Percentiles rank a stretch among this genome's conserved stretches.
phyloP scores from a whole-genome alignment of 1,140 invertebrate genomes.

The Sitodiplosis mosellana region DNA sequence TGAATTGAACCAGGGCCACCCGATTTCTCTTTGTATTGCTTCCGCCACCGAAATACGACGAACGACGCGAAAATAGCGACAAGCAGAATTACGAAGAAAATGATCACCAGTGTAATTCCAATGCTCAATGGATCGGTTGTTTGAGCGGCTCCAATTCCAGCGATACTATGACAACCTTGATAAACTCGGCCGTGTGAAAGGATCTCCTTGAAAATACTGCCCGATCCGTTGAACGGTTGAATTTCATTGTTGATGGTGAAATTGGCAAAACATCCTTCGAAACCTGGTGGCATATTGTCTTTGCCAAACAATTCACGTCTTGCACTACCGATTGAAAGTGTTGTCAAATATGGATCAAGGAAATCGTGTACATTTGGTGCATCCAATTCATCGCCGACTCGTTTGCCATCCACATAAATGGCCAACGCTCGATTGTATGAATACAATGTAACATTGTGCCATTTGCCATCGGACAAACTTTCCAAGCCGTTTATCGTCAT shows the following conservation, averaged over 20 bases:
- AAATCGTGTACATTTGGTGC: slow-evolving; percentile 73
- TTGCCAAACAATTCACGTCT: slow-evolving; percentile 32
- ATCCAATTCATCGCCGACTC: slow-evolving; percentile 67
- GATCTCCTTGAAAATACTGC: slow-evolving; percentile 54
- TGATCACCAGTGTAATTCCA: slow-evolving; percentile 78
- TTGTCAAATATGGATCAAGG: slow-evolving; percentile 71
- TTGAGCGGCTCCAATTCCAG: slow-evolving; percentile 52
- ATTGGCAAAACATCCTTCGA: slow-evolving; percentile 77
- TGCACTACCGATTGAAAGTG: slow-evolving; percentile 56
- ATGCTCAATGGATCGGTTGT: slow-evolving; percentile 73
- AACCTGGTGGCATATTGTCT: slow-evolving; percentile 32
- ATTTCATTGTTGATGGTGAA: slow-evolving; percentile 77
- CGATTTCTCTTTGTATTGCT: slow-evolving; percentile 67
- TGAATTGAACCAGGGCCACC: slow-evolving; percentile 33
- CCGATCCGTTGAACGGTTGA: slow-evolving; percentile 73
- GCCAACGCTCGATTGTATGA: slow-evolving; percentile 47
- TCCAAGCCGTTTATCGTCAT: slow-evolving; percentile 45
- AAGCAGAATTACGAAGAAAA: slow-evolving; percentile 80
- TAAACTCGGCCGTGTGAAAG: slow-evolving; percentile 46
- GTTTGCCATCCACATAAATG: slow-evolving; percentile 46
- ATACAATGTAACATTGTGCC: slow-evolving; percentile 66
- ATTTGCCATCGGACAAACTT: slow-evolving; percentile 54
- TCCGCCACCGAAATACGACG: slow-evolving; percentile 67
- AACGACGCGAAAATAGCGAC: slow-evolving; percentile 78
- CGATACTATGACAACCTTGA: slow-evolving; percentile 44